Base-by-base conservation (phyloP, 2,797 vertebrate species). In the Denticeps clupeoides region DNA sequence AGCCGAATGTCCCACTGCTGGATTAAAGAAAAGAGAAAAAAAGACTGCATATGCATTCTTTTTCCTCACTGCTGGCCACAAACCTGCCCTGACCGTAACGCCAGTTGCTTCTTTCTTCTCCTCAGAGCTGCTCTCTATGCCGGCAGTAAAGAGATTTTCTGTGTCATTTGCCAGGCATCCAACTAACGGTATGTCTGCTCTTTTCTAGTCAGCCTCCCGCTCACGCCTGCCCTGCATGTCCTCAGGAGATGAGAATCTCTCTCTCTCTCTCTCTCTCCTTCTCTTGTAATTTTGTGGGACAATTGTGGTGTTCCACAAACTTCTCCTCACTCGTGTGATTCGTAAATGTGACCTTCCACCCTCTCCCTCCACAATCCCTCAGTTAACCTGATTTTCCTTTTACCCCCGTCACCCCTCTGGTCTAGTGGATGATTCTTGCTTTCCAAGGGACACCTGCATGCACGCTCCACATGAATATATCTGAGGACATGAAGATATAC, bases 131-230 rank as follows among this genome's bases (percentile, higher is more conserved):
- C 88, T 96, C 83, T 94, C 91, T 91, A 89, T 94, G 90, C 91
- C 91, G 79, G 82, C 92, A 82, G 87, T 97, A 90, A 98, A 98
- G 89, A 88, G 92, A 87, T 98, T 98, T 98, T 98, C 94, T 92
- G 93, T 98, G 89, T 98, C 92, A 70, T 98, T 94, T 97, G 94
- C 94, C 91, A 95, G 93, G 87, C 91, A 96, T 92, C 94, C 93
- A 82, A 95, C 91, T 87, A 98, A 98, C 81, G 92, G 94, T 98
- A 98, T 84, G 93, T 96, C 88, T 82, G 89, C 84, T 87, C 89
- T 82, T 77, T 79, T 84, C 87, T 82, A 87, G 62, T 50, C 49
- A 38, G 64, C 74, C 58, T 73, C 19, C 62, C 63, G 72, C 75
- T 77, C 80, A 78, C 65, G 63, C 62, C 69, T 65, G 58, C 80